Percentiles rank a stretch among this genome's conserved stretches.
Evolutionary conservation across 2,888 invertebrate species (phyloP).

Genomic region (Polyommatus icarus): DNA sequence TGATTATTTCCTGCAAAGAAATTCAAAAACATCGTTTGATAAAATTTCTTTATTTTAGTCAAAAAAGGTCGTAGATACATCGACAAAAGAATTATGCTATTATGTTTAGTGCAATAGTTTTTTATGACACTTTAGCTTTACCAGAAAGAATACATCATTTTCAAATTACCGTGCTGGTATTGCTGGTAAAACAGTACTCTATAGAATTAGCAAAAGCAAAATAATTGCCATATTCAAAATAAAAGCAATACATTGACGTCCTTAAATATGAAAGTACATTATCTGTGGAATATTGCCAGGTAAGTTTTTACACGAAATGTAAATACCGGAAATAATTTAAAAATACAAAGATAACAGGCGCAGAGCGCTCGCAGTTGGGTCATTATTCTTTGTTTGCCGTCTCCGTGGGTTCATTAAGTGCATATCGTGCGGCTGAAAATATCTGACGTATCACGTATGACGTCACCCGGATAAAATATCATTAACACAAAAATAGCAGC

Average conservation of each 20-base stretch:
- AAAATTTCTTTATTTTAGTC: no score
- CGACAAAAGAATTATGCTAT: no score
- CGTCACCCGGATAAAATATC: not conserved
- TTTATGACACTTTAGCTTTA: no score
- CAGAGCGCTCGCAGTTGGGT: conserved; percentile 9
- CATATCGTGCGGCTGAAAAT: conserved; percentile 11
- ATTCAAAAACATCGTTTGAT: no score
- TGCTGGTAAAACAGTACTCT: no score
- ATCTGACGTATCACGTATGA: not conserved
- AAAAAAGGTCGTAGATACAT: no score
- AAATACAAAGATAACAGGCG: conserved; percentile 15
- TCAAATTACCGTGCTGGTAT: no score
- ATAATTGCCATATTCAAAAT: not conserved
- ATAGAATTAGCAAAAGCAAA: not conserved
- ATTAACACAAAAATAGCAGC: not conserved
- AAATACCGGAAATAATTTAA: not conserved
- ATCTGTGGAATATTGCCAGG: not conserved
- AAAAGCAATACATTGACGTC: not conserved
- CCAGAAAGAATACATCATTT: no score
- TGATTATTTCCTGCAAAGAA: no score
- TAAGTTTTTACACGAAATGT: conserved; percentile 4
- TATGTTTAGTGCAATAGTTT: no score
- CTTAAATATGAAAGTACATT: not conserved
- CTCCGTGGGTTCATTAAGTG: conserved; percentile 14
- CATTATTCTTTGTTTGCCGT: conserved; percentile 24